Percentiles rank a stretch among this genome's conserved stretches.
Conservation (phyloP, 2,888 invertebrate species). For the Agriopis aurantiaria region DNA sequence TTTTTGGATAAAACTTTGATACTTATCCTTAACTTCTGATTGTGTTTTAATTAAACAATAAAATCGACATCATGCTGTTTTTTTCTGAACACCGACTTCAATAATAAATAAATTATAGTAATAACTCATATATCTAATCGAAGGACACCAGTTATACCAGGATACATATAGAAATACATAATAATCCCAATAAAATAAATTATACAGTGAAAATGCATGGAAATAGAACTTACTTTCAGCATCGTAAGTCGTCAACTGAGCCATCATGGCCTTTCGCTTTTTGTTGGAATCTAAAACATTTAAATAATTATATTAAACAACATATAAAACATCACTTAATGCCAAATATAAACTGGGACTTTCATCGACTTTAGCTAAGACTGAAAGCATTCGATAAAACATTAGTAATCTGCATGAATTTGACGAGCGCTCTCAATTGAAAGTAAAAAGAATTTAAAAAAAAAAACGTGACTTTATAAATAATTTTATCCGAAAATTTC, state of each 20-base stretch:
- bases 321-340: constrained; percentile 7
- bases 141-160: background rate
- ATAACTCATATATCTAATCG: background rate
- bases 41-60: background rate
- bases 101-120: background rate
- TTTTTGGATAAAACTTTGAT: no score
- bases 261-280: constrained; percentile 62
- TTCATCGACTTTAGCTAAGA: background rate
- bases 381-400: background rate
- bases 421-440: no score
- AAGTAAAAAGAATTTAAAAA: no score
- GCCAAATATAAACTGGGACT: background rate
- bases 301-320: constrained; percentile 33
- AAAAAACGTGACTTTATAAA: no score
- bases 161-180: background rate
- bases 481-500: background rate
- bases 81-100: background rate
- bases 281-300: constrained; percentile 58
- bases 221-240: constrained; percentile 74
- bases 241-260: constrained; percentile 54
- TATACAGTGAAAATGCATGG: constrained; percentile 1
- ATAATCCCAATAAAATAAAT: background rate
- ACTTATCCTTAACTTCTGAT: background rate
- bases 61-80: background rate
- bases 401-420: background rate